Base-by-base conservation (phyloP, 2,113 vertebrate species). In the Chlorodrepanis virens region DNA sequence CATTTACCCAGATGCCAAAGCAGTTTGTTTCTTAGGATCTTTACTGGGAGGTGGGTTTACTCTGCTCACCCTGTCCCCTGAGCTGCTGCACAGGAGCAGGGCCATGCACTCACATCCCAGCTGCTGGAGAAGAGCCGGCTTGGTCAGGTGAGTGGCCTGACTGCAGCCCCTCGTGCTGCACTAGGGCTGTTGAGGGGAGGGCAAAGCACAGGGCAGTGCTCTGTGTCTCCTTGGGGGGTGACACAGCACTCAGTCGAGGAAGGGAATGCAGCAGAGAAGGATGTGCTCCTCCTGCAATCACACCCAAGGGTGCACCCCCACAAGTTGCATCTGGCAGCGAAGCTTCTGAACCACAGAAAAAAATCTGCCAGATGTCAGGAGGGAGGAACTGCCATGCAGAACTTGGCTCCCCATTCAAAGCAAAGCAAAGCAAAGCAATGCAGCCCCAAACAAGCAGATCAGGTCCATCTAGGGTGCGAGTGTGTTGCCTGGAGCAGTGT, bases 31-130 rank as follows among this genome's bases (percentile, higher is more conserved):
- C 37, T 31, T 2, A 22, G 0, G 33, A 44, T 56, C 57, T 61
- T 23, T 5, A 19, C n/a, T 2, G 6, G 37, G 45, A 77, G 45
- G 31, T 2, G 1, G 28, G n/a, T 75, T 68, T 64, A 31, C 10
- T 56, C 15, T 24, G 57, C 27, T 21, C 10, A 20, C 5, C 10
- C 11, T 1, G 0, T 27, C 4, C 61, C 37, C 14, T 3, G 12
- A 52, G 47, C 12, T 0, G 1, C 19, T 0, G 1, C 61, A 35
- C 0, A 2, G 31, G 12, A 61, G 18, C 0, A 0, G 67, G 39
- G 39, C 69, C 54, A 24, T 1, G 8, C 2, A 2, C 24, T 40
- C 40, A 9, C 0, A 3, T 12, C 44, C 49, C 2, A 2, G 33
- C 35, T 42, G 44, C 24, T 0, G 3, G 44, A 15, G 45, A 56